Conservation (phyloP, 2,888 invertebrate species). For the Clanis bilineata region DNA sequence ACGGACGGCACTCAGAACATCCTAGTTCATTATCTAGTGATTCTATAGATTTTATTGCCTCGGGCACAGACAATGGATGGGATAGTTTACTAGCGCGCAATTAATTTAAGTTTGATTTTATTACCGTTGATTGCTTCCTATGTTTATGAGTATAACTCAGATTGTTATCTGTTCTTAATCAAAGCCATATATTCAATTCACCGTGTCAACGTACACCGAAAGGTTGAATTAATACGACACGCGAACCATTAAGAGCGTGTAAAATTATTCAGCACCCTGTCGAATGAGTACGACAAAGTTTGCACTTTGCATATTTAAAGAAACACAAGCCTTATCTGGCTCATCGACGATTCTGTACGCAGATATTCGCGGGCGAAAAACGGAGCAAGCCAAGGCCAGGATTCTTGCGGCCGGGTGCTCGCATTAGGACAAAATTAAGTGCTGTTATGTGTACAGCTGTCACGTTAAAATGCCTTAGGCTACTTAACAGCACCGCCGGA, state of each 20-base stretch:
- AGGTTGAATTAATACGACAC: constrained; percentile 69
- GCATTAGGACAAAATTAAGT: constrained; percentile 81
- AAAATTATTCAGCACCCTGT: constrained; percentile 78
- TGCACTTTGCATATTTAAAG: constrained; percentile 80
- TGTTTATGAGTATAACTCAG: constrained; percentile 22
- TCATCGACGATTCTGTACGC: constrained; percentile 73
- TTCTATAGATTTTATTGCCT: constrained; percentile 54
- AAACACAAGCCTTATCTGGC: constrained; percentile 75
- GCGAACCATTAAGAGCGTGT: constrained; percentile 76
- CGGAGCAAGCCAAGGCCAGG: constrained; percentile 55
- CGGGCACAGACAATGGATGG: constrained; percentile 43
- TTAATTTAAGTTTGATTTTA: constrained; percentile 39
- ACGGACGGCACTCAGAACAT: constrained; percentile 46
- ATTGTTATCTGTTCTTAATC: constrained; percentile 30
- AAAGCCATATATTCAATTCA: constrained; percentile 45
- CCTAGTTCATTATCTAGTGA: constrained; percentile 65
- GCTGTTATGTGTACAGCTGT: constrained; percentile 76
- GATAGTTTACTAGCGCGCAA: constrained; percentile 40
- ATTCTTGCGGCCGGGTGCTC: constrained; percentile 64
- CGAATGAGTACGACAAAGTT: constrained; percentile 72
- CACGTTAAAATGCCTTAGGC: constrained; percentile 78
- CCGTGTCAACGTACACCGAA: constrained; percentile 56
- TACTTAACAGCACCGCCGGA: constrained; percentile 60
- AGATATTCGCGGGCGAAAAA: constrained; percentile 71
- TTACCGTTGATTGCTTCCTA: constrained; percentile 26